Evolutionary conservation across 2,888 invertebrate genomes (phyloP), one percentile per base, ranked within the genome.

Genomic region (Agonum fuliginosum): DNA sequence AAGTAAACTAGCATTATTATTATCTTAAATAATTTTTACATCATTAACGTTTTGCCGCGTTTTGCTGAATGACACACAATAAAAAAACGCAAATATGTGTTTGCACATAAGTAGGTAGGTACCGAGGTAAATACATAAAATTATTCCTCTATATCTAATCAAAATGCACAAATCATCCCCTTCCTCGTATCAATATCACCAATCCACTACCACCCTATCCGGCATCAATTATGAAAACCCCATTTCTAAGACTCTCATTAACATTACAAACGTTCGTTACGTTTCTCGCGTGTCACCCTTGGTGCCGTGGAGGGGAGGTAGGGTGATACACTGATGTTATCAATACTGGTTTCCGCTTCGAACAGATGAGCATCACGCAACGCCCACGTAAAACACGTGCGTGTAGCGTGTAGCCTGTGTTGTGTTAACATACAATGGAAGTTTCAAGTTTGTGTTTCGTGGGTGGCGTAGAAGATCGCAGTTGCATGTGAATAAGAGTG

Each of bases 361-460:
- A 62, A 62, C 58, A 62, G 58, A 62, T 62, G 58, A 62, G 58
- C 58, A 62, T 62, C 58, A 62, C 58, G 58, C 58, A 30, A 62
- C 58, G 58, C 58, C 58, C 17, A 27, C 58, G 27, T 62, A 20
- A 27, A 62, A 6, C 30, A 62, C 30, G 58, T 62, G 58, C 58
- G 58, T 30, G 58, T 12, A 17, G n/a, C n/a, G n/a, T n/a, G n/a
- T n/a, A n/a, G n/a, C n/a, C n/a, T n/a, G n/a, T n/a, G n/a, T n/a
- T n/a, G 3, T 46, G 37, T 37, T 8, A 37, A 46, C 14, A 17
- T 46, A 46, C 46, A 46, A 46, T 46, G 14, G 46, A 12, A 46
- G 46, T 46, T 46, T 30, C n/a, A n/a, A n/a, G n/a, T n/a, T n/a
- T n/a, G n/a, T n/a, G n/a, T n/a, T n/a, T n/a, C n/a, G n/a, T 30